Evolutionary conservation across 2,113 vertebrate genomes (phyloP).

Genomic region (Cyanoderma ruficeps): DNA sequence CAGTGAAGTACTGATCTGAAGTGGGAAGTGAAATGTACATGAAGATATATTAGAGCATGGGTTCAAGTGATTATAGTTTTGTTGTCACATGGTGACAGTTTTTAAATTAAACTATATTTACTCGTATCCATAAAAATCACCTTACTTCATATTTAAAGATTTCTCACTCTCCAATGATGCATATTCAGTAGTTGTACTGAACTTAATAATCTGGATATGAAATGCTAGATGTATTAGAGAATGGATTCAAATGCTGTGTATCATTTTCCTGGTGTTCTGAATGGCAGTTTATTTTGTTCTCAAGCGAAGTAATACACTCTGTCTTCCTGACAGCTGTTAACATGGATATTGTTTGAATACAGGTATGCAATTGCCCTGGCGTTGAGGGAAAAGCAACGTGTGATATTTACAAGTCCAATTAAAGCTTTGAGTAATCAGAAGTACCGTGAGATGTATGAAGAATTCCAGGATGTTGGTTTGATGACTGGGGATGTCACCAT

Average conservation of each 20-base stretch:
- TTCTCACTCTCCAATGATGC: not conserved
- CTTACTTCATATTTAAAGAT: not conserved
- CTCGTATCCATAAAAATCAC: not conserved
- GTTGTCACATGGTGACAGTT: not conserved
- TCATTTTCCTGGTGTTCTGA: not conserved
- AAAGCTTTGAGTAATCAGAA: constrained; percentile 98
- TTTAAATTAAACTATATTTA: not conserved
- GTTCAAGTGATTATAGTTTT: not conserved
- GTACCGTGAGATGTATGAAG: constrained; percentile 99
- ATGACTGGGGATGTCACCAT: constrained; percentile 99
- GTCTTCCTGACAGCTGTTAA: not conserved
- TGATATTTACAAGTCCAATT: constrained; percentile 99
- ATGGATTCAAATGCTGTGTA: not conserved
- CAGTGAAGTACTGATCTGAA: not conserved
- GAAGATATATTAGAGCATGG: not conserved
- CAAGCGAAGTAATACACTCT: not conserved
- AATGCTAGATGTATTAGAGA: not conserved
- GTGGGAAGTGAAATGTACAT: not conserved
- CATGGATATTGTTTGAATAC: not conserved
- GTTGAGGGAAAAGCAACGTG: constrained; percentile 93
- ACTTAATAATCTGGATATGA: not conserved
- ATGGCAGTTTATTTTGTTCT: not conserved
- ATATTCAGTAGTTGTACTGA: not conserved
- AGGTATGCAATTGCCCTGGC: constrained; percentile 97
- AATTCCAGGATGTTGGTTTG: constrained; percentile 97